A percentile compares a stretch with the other conserved stretches of the same genome.
Conservation (phyloP, 2,113 vertebrate species). For the Numida meleagris region DNA sequence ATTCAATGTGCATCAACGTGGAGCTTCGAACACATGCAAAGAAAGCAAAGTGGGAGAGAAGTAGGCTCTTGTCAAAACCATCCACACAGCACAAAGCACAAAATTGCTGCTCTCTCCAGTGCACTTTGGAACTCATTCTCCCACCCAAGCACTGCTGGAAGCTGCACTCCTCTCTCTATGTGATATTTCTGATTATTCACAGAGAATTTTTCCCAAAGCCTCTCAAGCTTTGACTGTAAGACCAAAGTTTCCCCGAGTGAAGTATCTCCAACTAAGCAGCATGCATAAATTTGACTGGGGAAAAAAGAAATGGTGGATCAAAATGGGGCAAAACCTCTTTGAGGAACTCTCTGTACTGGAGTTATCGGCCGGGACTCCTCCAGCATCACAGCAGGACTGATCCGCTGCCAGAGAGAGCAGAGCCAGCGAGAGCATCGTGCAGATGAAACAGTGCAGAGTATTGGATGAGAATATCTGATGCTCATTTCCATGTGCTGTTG, state of each 20-base stretch:
- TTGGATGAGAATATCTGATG: too few relatives aligned
- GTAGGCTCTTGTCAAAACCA: not conserved
- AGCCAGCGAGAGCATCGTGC: not conserved
- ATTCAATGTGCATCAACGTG: not conserved
- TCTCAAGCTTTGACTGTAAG: not conserved
- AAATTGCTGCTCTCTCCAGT: slow-evolving; percentile 19
- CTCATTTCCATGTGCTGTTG: not conserved
- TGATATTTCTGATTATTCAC: not conserved
- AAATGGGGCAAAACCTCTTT: not conserved
- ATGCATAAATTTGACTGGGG: not conserved
- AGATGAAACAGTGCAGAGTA: not conserved
- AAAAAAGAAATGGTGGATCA: not conserved
- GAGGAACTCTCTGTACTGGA: not conserved
- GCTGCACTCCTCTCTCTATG: not conserved
- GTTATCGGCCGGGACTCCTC: not conserved
- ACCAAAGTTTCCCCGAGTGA: not conserved
- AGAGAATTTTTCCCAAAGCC: not conserved
- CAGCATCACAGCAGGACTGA: not conserved
- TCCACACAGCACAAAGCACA: not conserved
- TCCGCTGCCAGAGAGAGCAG: not conserved
- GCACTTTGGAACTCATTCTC: not conserved
- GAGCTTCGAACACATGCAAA: not conserved
- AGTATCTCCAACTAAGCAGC: slow-evolving; percentile 6
- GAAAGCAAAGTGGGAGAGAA: not conserved
- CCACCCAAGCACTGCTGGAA: not conserved